A percentile compares a stretch with the other conserved stretches of the same genome.
These are phyloP conservation scores for Drosophila pectinifera DNA, from an alignment of 1,140 invertebrate genomes.

Conservation along the genomic window DNA sequence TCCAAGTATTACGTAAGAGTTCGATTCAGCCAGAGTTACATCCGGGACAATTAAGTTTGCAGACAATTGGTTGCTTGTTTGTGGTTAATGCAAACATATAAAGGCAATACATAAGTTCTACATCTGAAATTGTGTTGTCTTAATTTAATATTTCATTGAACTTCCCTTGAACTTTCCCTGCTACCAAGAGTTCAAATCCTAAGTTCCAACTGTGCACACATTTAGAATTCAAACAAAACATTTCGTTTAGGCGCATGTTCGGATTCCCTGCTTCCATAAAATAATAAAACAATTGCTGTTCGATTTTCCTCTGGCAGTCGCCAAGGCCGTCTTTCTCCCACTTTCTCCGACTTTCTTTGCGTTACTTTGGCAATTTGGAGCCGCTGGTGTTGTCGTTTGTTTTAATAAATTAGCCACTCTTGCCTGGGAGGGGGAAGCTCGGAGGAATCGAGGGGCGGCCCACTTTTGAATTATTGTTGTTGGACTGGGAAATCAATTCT, in stretches of 20 bases:
- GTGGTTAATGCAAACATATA: not conserved
- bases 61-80: not conserved
- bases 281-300: slow-evolving; percentile 34
- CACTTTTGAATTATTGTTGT: slow-evolving; percentile 75
- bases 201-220: not conserved
- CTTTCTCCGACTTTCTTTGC: slow-evolving; percentile 25
- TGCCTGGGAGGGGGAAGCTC: not conserved
- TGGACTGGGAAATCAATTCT: slow-evolving; percentile 28
- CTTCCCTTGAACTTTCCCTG: not conserved
- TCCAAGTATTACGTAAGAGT: not conserved
- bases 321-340: slow-evolving; percentile 24
- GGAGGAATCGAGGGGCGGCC: not conserved
- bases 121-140: no score
- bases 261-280: slow-evolving; percentile 7
- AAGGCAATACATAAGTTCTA: no score
- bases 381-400: slow-evolving; percentile 51
- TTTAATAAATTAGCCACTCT: slow-evolving; percentile 69
- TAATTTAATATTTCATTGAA: no score
- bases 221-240: not conserved
- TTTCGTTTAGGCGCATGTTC: slow-evolving; percentile 1
- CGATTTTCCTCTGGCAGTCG: slow-evolving; percentile 31
- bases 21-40: not conserved
- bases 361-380: slow-evolving; percentile 63
- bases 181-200: not conserved
- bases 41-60: no score